Evolutionary conservation across 2,888 invertebrate genomes (phyloP), one percentile per base, ranked within the genome.

Genomic region (Priocnemis perturbator): DNA sequence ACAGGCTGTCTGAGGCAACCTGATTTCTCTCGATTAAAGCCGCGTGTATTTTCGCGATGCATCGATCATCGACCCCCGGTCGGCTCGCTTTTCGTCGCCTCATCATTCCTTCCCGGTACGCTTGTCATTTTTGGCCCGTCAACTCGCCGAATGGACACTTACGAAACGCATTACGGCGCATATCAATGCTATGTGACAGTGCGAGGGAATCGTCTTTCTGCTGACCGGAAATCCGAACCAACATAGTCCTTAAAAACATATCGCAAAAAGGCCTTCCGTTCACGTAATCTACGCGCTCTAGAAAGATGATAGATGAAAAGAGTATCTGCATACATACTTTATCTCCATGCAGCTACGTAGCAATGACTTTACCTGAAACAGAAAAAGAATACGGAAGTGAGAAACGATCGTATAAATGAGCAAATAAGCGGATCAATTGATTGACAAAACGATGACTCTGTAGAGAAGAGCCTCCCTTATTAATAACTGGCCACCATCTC

Each of bases 101-200:
- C 53, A 57, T 61, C 71, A 63, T 69, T 69, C 65, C 71, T 67
- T 77, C 60, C 55, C 71, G 20, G 56, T 48, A 23, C 23, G 45
- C 63, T 59, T 65, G 70, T 70, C 78, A 73, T 78, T 74, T 74
- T 78, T 71, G 63, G 59, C 63, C 52, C 65, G 73, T 71, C 75
- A 57, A 52, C 55, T 69, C 55, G 58, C 26, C 17, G 60, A 44
- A 71, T 67, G 62, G 56, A 64, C 61, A 65, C 50, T 57, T 60
- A 50, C 60, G 55, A 37, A 63, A 65, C 67, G 59, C 23, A 53
- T 62, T 60, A 55, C n/a, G 64, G 37, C 58, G 62, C 65, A 58
- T 47, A 60, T 26, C 44, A 37, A 37, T 37, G 37, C 37, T 37
- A 1, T 11, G 7, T 11, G 37, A 11, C 37, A 3, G 11, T 11